phyloP scores from a whole-genome alignment of 2,113 vertebrate genomes.

The Ursus arctos region DNA sequence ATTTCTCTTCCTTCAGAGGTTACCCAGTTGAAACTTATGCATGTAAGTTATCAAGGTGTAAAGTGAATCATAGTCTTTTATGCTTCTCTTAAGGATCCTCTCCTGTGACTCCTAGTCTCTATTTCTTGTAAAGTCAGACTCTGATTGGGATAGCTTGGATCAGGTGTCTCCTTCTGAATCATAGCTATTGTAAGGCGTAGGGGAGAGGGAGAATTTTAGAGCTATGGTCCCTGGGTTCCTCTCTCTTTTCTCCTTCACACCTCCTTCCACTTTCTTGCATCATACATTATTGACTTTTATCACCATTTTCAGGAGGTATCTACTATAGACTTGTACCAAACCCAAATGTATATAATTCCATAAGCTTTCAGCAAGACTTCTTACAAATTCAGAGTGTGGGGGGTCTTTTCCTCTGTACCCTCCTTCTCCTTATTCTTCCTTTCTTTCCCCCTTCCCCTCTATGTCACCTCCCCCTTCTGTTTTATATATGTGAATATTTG shows the following conservation, averaged over 20 bases:
- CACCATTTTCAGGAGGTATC: not conserved
- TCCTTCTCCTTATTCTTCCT: not conserved
- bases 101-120: not conserved
- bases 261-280: not conserved
- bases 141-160: not conserved
- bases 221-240: not conserved
- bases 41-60: not conserved
- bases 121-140: not conserved
- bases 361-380: not conserved
- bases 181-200: not conserved
- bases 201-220: not conserved
- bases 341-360: not conserved
- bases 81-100: not conserved
- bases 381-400: not conserved
- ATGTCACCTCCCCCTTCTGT: not conserved
- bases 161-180: not conserved
- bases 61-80: not conserved
- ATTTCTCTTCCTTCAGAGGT: not conserved
- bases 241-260: not conserved
- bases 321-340: not conserved
- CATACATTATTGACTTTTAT: not conserved
- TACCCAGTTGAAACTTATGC: not conserved
- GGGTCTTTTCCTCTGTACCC: not conserved
- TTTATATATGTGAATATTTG: not conserved
- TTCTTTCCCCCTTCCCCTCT: not conserved